Percentiles rank a stretch among this genome's conserved stretches.
Evolutionary conservation across 2,888 invertebrate species (phyloP).

Genomic region (Lasioglossum morio): DNA sequence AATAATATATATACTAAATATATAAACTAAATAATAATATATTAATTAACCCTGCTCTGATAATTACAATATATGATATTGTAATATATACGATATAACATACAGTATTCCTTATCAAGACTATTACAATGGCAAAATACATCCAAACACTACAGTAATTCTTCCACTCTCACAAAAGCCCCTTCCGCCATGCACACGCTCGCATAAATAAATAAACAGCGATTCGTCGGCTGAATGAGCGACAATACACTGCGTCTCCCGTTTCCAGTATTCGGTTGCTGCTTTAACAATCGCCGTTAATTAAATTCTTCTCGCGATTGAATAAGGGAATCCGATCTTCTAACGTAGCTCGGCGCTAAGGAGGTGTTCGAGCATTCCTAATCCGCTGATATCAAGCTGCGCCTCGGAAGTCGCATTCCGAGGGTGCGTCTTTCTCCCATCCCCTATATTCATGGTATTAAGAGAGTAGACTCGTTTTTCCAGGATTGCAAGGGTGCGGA

Average conservation of each 20-base stretch:
- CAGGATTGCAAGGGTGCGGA: too few relatives aligned
- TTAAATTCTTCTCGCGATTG: background rate
- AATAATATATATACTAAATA: too few relatives aligned
- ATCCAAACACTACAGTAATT: background rate
- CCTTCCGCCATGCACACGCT: background rate
- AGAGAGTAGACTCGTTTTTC: too few relatives aligned
- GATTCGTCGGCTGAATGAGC: background rate
- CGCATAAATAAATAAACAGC: background rate
- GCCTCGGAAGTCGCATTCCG: background rate
- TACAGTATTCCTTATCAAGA: too few relatives aligned
- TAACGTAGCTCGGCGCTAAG: background rate
- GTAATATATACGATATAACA: too few relatives aligned
- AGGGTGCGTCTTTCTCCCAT: background rate
- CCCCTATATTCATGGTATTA: background rate
- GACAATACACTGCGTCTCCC: background rate
- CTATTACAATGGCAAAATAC: too few relatives aligned
- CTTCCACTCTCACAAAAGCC: background rate
- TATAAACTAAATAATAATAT: too few relatives aligned
- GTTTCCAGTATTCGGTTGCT: background rate
- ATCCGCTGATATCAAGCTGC: background rate
- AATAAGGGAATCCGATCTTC: background rate
- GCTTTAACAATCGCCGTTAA: background rate
- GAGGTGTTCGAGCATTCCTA: background rate
- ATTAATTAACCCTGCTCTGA: too few relatives aligned
- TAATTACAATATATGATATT: too few relatives aligned